These are phyloP conservation scores for Ectropis grisescens DNA, from an alignment of 1,140 invertebrate genomes.

Conservation along the genomic window DNA sequence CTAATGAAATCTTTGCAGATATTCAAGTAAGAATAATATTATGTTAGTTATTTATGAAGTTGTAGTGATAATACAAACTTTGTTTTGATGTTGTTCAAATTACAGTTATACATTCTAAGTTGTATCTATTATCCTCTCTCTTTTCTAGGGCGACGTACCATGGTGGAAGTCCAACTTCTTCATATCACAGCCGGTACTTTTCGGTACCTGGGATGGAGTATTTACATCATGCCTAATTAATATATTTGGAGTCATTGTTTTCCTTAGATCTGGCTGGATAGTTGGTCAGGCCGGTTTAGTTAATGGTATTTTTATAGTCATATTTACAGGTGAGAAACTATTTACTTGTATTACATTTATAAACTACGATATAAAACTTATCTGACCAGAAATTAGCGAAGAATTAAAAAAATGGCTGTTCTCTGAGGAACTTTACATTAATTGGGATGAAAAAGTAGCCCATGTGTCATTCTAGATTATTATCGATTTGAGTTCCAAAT, in stretches of 20 bases:
- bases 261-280: conserved; percentile 96
- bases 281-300: conserved; percentile 94
- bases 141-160: conserved; percentile 79
- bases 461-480: too few species aligned
- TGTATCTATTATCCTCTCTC: too few species aligned
- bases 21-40: conserved; percentile 77
- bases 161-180: conserved; percentile 97
- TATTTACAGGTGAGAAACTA: conserved; percentile 79
- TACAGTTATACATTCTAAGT: too few species aligned
- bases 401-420: too few species aligned
- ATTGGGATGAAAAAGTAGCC: too few species aligned
- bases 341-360: too few species aligned
- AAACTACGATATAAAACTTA: too few species aligned
- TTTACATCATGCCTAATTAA: conserved; percentile 95
- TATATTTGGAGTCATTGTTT: conserved; percentile 97
- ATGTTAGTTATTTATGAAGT: conserved; percentile 1
- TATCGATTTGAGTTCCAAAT: too few species aligned
- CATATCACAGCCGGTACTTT: conserved; percentile 92
- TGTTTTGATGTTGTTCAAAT: too few species aligned
- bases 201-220: conserved; percentile 98
- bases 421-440: too few species aligned
- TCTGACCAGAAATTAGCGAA: too few species aligned
- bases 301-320: conserved; percentile 88
- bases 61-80: background rate
- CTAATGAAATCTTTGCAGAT: conserved; percentile 90